Conservation (phyloP, 2,113 vertebrate species). For the Pantherophis guttatus region DNA sequence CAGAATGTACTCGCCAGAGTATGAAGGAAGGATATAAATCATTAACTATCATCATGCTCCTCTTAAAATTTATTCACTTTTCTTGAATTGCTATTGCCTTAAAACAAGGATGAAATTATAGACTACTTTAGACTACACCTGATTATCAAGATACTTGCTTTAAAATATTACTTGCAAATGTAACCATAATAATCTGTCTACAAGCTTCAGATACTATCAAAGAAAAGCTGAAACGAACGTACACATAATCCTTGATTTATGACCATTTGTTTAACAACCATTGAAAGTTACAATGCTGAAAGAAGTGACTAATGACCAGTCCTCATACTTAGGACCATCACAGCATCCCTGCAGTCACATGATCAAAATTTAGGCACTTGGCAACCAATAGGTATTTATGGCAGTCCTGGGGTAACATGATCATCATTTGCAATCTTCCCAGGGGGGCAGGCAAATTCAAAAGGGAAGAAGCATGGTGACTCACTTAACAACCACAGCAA, state of each 20-base stretch:
- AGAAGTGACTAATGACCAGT: neutral
- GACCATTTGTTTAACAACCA: neutral
- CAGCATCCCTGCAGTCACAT: too few species aligned
- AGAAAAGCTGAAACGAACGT: neutral
- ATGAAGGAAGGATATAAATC: neutral
- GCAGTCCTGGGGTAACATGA: too few species aligned
- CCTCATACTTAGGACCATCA: too few species aligned
- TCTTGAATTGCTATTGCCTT: rapidly evolving
- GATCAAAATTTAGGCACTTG: too few species aligned
- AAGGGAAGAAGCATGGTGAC: too few species aligned
- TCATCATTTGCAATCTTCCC: too few species aligned
- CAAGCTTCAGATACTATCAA: neutral
- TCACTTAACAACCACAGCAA: neutral
- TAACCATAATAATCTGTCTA: neutral
- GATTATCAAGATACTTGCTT: neutral
- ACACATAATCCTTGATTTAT: too few species aligned
- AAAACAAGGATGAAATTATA: neutral
- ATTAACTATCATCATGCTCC: neutral
- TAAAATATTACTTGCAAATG: neutral
- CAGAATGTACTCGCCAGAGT: neutral
- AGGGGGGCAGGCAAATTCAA: too few species aligned
- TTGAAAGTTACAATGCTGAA: neutral
- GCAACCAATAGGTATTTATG: too few species aligned
- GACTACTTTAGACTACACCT: neutral
- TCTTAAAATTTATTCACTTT: neutral